Evolutionary conservation across 2,888 invertebrate genomes (phyloP).

Genomic region (Idaea biselata): DNA sequence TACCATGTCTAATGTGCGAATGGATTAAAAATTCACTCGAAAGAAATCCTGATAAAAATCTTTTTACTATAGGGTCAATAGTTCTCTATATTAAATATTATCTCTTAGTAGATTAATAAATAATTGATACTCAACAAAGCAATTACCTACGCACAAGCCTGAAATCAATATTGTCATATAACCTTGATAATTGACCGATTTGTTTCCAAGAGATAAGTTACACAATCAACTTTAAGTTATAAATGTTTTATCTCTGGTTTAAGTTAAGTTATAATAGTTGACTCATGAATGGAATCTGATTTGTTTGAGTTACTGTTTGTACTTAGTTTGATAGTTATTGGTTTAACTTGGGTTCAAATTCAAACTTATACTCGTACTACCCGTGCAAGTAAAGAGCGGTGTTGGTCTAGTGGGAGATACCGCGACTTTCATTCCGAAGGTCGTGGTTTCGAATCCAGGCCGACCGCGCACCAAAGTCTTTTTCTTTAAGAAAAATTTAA

Average conservation of each 20-base stretch:
- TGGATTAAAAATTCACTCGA: too few species aligned
- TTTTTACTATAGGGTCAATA: not conserved
- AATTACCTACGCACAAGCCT: slow-evolving; percentile 21
- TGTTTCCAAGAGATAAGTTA: slow-evolving; percentile 13
- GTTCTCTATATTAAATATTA: not conserved
- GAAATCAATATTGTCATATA: slow-evolving; percentile 30
- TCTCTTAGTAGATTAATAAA: slow-evolving; percentile 11
- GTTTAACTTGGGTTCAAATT: not conserved
- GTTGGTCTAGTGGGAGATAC: too few species aligned
- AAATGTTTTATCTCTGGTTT: not conserved
- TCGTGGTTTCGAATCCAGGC: too few species aligned
- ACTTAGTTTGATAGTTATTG: not conserved
- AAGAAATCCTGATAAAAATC: too few species aligned
- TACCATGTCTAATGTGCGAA: too few species aligned
- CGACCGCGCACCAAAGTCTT: too few species aligned
- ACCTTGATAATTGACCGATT: slow-evolving; percentile 42
- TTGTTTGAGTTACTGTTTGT: not conserved
- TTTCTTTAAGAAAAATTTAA: too few species aligned
- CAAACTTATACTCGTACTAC: not conserved
- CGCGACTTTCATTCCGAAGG: too few species aligned
- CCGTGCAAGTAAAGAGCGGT: too few species aligned
- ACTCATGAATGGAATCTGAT: not conserved
- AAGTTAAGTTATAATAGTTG: not conserved
- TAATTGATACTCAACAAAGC: slow-evolving; percentile 21
- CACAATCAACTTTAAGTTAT: not conserved